Conservation (phyloP, 2,113 vertebrate species). For the Zosterops pallidus region DNA sequence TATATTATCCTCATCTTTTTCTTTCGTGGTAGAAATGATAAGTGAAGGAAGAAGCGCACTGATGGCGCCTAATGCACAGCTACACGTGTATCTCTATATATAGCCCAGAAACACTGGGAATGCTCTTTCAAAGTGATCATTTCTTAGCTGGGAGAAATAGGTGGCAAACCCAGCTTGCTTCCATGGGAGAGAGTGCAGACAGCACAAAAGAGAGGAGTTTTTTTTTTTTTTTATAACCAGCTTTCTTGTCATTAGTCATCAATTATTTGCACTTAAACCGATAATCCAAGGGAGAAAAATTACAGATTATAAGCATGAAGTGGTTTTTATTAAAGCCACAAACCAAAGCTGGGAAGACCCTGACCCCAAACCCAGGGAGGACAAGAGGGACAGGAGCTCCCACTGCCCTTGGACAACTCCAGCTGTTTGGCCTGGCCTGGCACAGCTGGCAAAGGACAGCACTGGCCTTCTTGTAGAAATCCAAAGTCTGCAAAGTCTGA, state of each 20-base stretch:
- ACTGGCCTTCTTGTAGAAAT: background rate
- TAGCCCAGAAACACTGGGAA: background rate
- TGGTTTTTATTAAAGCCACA: background rate
- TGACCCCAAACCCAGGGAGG: background rate
- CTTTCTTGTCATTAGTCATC: background rate
- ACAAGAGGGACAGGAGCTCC: background rate
- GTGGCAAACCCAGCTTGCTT: background rate
- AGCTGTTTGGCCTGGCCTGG: background rate
- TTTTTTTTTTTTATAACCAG: background rate
- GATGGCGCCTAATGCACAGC: background rate
- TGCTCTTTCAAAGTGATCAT: background rate
- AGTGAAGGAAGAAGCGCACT: background rate
- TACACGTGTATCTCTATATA: background rate
- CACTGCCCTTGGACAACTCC: background rate
- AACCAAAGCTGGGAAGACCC: background rate
- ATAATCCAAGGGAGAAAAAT: background rate
- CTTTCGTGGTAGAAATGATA: background rate
- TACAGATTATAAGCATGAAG: background rate
- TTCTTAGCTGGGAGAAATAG: background rate
- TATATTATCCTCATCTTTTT: background rate
- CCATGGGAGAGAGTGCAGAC: background rate
- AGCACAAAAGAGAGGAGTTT: background rate
- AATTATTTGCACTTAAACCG: background rate
- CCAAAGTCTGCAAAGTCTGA: background rate
- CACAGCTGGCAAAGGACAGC: background rate